Evolutionary conservation across 2,888 invertebrate genomes (phyloP), one percentile per base, ranked within the genome.

Genomic region (Phlogophora meticulosa): DNA sequence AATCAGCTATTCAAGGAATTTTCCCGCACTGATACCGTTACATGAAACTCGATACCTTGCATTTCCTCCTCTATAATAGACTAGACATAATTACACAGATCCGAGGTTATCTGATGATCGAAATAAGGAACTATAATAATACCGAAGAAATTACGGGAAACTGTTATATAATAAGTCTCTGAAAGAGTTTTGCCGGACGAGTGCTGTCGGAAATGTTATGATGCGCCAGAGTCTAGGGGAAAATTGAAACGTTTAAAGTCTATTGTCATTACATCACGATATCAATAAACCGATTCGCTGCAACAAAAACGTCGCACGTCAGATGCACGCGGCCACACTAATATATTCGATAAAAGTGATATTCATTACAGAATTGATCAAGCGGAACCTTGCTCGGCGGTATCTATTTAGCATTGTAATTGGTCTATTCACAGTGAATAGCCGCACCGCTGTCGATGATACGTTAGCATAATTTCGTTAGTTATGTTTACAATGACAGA

Each of bases 401-500:
- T 78, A 81, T 80, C 80, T 82, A 86, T 88, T 88, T 86, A 84
- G 80, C 79, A 83, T 84, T 83, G 84, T 86, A 88, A 90, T 89
- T 89, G 90, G 88, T 88, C 86, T 90, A 89, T 92, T 90, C 85
- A 85, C 80, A 79, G 76, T 89, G 87, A 92, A 92, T 89, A 88
- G 88, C 76, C 81, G 78, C 80, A 80, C 36, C 88, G 88, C 87
- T 88, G 87, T 84, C 78, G 83, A 82, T 86, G 90, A 88, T 88
- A 90, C 90, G 85, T 90, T 87, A 86, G 83, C 88, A 88, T 92
- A 92, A 93, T 91, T 92, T 91, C 85, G 90, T 91, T 90, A 88
- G 80, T 87, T 91, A 90, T 92, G 91, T 92, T 90, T 89, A 91
- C 91, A 92, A 92, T 91, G 85, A 71, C 76, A 86, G 84, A 89